A percentile compares a stretch with the other conserved stretches of the same genome.
Evolutionary conservation across 2,888 invertebrate genomes (phyloP).

Genomic region (Sinotaia quadrata): DNA sequence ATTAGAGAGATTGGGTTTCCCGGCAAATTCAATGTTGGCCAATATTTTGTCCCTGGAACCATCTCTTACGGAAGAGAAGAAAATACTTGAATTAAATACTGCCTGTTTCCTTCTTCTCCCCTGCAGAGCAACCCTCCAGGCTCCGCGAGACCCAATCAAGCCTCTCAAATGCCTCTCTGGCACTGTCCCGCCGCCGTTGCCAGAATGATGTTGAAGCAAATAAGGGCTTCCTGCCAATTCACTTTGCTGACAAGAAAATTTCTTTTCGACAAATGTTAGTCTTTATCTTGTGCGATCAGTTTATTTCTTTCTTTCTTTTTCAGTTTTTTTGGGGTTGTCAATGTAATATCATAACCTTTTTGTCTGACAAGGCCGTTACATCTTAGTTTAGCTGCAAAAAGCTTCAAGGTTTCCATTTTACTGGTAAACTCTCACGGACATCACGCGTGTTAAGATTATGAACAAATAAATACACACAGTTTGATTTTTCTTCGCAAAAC

Average conservation of each 20-base stretch:
- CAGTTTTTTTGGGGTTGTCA: too few species aligned
- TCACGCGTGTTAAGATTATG: too few species aligned
- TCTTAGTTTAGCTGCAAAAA: too few species aligned
- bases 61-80: slow-evolving; percentile 17
- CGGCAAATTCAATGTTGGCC: slow-evolving; percentile 26
- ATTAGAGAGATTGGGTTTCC: slow-evolving; percentile 29
- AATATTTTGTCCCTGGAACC: slow-evolving; percentile 11
- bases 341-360: too few species aligned
- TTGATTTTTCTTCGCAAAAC: too few species aligned
- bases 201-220: not conserved
- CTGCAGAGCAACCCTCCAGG: slow-evolving; percentile 16
- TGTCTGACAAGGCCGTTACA: too few species aligned
- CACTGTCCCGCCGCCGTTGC: not conserved
- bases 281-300: not conserved
- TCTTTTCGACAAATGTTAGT: slow-evolving; percentile 16
- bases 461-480: too few species aligned
- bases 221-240: slow-evolving; percentile 5
- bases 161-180: slow-evolving; percentile 14
- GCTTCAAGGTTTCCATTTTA: too few species aligned
- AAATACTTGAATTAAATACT: slow-evolving; percentile 30
- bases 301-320: too few species aligned
- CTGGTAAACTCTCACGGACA: too few species aligned
- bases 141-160: slow-evolving; percentile 24
- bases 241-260: slow-evolving; percentile 9
- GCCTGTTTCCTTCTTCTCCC: slow-evolving; percentile 2